Base-by-base conservation (phyloP, 2,797 vertebrate species). In the Molossus molossus region DNA sequence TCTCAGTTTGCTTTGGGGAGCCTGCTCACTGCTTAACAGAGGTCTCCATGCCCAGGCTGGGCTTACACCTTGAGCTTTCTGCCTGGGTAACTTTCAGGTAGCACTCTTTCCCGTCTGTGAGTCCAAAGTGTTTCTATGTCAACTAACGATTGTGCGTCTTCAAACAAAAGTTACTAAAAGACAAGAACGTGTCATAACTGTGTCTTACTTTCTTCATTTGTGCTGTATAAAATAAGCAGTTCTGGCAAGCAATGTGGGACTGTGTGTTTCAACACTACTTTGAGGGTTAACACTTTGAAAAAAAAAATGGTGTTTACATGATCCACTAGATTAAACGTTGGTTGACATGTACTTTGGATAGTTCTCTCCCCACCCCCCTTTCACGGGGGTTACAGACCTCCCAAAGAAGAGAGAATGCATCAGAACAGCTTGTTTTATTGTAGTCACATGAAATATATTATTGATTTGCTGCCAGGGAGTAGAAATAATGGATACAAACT, bases 401-500 rank as follows among this genome's bases (percentile, higher is more conserved):
- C 79, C 65, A 81, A 67, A 94, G 55, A 91, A 96, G 79, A 50
- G 79, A 82, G 91, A 95, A 96, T 45, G 53, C n/a, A 55, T 62
- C 64, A 33, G 72, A 88, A 92, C 84, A 96, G 75, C 21, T 92
- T 90, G 91, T 93, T 92, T 91, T 80, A 96, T 8, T 95, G 70
- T 29, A 85, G 45, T 95, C 81, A 82, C 29, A 92, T 0, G 81
- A 25, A 96, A 95, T 96, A 96, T 83, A 96, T 53, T 95, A 91
- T 90, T 96, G 95, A 97, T 81, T 97, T 97, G 62, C 91, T 98
- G 94, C 86, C 91, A 97, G 88, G 91, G 80, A 97, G 29, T 65
- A 97, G 94, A n/a, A 98, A 93, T 83, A 97, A 98, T 87, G 67
- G 91, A 95, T 53, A 96, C 29, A 97, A 94, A 79, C 94, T 50